Evolutionary conservation across 2,113 vertebrate genomes (phyloP), one percentile per base, ranked within the genome.

Genomic region (Lagopus muta): DNA sequence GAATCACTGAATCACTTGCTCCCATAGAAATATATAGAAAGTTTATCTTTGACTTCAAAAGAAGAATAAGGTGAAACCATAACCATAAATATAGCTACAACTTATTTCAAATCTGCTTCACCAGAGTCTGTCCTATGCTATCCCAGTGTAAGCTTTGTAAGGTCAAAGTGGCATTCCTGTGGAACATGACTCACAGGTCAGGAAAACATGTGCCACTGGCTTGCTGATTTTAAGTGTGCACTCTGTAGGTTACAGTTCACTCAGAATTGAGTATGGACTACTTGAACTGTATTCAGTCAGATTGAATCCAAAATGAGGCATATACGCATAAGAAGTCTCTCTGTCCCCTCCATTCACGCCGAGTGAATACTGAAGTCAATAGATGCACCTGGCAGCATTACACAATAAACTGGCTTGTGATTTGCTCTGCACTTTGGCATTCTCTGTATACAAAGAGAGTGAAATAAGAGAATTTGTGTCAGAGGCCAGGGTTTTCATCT

Each of bases 91-190:
- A 42, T 19, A 22, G 60, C 52, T 73, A n/a, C 21, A 62, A 21
- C 30, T 34, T 8, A 4, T 48, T 58, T 17, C 34, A 58, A 45
- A 55, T 48, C 20, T 17, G 11, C 55, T 69, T 58, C 45, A 61
- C 45, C 18, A 27, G 50, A 25, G 38, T 10, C 69, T 40, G 7
- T 38, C 18, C 47, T 45, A 1, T 40, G 11, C 1, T 45, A 40
- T 19, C 36, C 24, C 60, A 24, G 6, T 8, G 48, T 43, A 50
- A 22, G 32, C n/a, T 82, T 36, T 38, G 30, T 38, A 19, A 60
- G 3, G 30, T 28, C 1, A 0, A 60, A 77, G 79, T 30, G 42
- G 21, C 30, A 20, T 18, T 79, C 24, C 2, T 19, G 40, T 43
- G 55, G 36, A 66, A 42, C 20, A 11, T 8, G 28, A 30, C 60